Conservation (phyloP, 2,113 vertebrate species). For the Junco hyemalis region DNA sequence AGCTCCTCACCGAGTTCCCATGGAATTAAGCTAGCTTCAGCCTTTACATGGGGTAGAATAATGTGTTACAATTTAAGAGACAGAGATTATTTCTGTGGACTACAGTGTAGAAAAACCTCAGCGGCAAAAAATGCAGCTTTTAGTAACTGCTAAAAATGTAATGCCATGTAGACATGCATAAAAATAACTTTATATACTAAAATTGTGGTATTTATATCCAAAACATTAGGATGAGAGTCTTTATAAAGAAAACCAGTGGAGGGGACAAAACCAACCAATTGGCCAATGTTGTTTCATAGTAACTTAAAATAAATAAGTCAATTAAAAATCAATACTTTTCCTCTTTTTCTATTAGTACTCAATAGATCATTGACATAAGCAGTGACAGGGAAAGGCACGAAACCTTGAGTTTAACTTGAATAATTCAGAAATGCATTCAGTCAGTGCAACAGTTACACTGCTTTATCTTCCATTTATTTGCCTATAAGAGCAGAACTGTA, state of each 20-base stretch:
- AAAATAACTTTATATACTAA: background rate
- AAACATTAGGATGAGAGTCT: background rate
- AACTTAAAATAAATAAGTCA: background rate
- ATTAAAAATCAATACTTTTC: background rate
- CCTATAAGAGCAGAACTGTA: background rate
- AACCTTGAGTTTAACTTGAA: background rate
- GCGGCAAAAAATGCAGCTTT: background rate
- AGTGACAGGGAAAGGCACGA: background rate
- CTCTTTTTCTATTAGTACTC: background rate
- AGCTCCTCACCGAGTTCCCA: background rate
- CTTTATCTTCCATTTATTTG: background rate
- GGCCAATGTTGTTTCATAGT: background rate
- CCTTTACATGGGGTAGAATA: background rate
- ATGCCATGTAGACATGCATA: background rate
- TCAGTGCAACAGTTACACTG: background rate
- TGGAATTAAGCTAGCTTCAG: background rate
- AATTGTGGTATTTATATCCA: background rate
- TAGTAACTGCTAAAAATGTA: background rate
- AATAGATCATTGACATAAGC: background rate
- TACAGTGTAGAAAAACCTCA: background rate
- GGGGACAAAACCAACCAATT: accelerated
- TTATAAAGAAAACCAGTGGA: background rate
- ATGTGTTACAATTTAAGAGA: background rate
- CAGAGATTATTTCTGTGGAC: background rate
- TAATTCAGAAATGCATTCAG: background rate